These are phyloP conservation scores for Columba janthina DNA, from an alignment of 2,113 vertebrate genomes.

Conservation along the genomic window DNA sequence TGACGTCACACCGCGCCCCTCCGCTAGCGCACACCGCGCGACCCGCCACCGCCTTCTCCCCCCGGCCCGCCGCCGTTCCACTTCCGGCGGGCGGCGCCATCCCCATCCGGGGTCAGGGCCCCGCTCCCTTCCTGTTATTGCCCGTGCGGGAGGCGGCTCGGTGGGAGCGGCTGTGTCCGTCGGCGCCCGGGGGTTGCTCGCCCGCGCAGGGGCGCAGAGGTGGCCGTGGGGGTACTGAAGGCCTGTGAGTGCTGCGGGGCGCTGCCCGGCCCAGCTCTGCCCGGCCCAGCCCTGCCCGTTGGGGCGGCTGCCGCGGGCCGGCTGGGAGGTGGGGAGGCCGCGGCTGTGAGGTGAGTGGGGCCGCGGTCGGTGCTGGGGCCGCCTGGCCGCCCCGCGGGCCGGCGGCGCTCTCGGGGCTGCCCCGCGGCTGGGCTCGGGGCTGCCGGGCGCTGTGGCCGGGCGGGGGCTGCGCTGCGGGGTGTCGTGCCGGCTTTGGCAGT, in stretches of 20 bases:
- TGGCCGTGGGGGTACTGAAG: neutral
- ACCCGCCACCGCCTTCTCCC: too few relatives aligned
- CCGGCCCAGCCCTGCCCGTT: neutral
- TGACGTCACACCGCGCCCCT: neutral
- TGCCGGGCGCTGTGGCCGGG: neutral
- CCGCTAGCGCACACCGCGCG: too few relatives aligned
- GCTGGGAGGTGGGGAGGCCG: neutral
- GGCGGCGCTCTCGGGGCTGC: neutral
- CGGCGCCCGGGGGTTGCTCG: neutral
- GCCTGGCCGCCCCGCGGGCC: too few relatives aligned
- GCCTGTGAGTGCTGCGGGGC: neutral
- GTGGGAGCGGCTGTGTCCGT: neutral
- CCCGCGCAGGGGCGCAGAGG: neutral
- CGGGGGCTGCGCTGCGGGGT: neutral
- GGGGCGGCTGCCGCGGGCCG: neutral
- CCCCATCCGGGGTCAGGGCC: conserved; percentile 21
- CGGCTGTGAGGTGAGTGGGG: neutral
- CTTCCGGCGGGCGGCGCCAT: neutral
- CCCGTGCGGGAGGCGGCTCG: neutral
- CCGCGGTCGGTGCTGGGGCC: neutral
- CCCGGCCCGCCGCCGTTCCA: neutral
- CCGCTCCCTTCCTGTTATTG: conserved; percentile 35
- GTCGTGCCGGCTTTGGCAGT: neutral
- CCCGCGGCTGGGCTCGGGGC: neutral
- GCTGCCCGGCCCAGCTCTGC: neutral